Base-by-base conservation (phyloP, 2,888 invertebrate genomes). In the Papilio gigon region DNA sequence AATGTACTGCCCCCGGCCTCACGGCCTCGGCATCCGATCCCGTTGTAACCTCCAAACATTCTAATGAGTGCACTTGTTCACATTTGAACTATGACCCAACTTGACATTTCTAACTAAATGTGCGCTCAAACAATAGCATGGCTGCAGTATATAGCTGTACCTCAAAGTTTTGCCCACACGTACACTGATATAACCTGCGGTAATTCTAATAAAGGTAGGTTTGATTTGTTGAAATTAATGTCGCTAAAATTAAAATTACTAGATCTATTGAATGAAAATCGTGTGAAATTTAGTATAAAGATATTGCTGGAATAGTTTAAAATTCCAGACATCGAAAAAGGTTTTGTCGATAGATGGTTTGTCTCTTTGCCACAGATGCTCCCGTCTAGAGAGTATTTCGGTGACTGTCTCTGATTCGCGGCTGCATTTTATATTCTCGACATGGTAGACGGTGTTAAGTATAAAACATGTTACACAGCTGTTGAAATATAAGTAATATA, bases 1-100 rank as follows among this genome's bases (percentile, higher is more conserved):
- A 71, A 71, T 68, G 68, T 72, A 67, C 67, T 53, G 64, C 40
- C 5, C 17, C 22, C 30, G 17, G 12, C 44, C 35, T 9, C 2
- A 22, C 30, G 17, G 12, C 44, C 35, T 9, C 2, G 47, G 22
- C 47, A 47, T 47, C 22, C 22, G 47, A 47, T 47, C 20, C 20
- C 35, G 11, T 27, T 64, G 59, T 60, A 50, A 50, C 68, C 64
- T 47, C 64, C 17, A 47, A 64, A 68, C 50, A 64, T 14, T 35
- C n/a, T 50, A 64, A 64, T 64, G 47, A 35, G 44, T 42, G 63
- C 47, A 35, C 25, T 58, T 63, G 67, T 62, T 58, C 56, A 56
- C 58, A 61, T 61, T 40, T 35, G 40, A 50, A 30, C 40, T 56
- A 20, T 33, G 9, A 40, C 65, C 30, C 35, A 64, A 4, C 53